A percentile compares a stretch with the other conserved stretches of the same genome.
Evolutionary conservation across 2,113 vertebrate genomes (phyloP).

Genomic region (Campylomormyrus numenius): DNA sequence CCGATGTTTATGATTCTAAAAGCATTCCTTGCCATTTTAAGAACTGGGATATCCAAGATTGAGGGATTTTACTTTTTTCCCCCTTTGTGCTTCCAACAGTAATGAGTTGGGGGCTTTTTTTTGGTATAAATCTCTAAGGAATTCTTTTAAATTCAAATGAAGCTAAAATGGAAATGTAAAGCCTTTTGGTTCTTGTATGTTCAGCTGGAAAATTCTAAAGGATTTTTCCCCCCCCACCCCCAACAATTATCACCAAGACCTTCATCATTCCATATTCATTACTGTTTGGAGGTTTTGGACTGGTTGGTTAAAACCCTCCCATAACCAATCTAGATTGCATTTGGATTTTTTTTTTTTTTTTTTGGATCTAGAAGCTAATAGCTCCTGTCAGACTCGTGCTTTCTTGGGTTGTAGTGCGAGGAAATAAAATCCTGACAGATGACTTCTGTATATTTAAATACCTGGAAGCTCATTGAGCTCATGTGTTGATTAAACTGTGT

Average conservation of each 20-base stretch:
- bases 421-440: conserved; percentile 88
- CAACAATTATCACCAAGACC: conserved; percentile 57
- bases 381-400: conserved; percentile 85
- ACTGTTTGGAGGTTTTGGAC: conserved; percentile 57
- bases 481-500: conserved; percentile 99
- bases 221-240: conserved; percentile 55
- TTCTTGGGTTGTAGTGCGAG: conserved; percentile 94
- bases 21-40: conserved; percentile 73
- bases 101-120: conserved; percentile 37
- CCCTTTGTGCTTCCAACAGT: conserved; percentile 33
- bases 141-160: conserved; percentile 77
- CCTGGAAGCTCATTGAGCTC: conserved; percentile 96
- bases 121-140: conserved; percentile 48
- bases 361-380: conserved; percentile 95
- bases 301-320: conserved; percentile 68
- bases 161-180: conserved; percentile 66
- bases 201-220: conserved; percentile 74
- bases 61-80: conserved; percentile 27
- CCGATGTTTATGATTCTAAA: conserved; percentile 72
- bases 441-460: conserved; percentile 99
- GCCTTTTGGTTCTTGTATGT: conserved; percentile 71
- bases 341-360: conserved; percentile 59
- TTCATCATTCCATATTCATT: conserved; percentile 61
- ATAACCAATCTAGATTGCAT: conserved; percentile 74
- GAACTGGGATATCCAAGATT: conserved; percentile 57